Evolutionary conservation across 2,113 vertebrate genomes (phyloP).

Genomic region (Symphodus melops): DNA sequence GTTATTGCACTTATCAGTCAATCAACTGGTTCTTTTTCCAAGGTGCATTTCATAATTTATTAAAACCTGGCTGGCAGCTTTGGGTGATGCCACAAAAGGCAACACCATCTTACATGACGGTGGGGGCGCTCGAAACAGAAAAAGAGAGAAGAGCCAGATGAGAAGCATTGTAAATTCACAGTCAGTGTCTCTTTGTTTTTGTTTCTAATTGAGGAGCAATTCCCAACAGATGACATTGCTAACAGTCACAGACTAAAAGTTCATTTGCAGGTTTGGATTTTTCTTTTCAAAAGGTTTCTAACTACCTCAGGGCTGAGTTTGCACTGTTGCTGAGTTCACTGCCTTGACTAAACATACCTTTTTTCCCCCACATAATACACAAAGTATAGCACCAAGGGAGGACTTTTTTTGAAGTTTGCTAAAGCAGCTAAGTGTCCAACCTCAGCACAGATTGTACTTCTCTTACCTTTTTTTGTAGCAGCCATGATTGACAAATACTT

Average conservation of each 20-base stretch:
- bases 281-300: neutral
- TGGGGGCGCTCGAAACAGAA: neutral
- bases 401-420: too few relatives aligned
- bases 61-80: constrained; percentile 63
- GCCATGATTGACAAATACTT: too few relatives aligned
- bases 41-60: constrained; percentile 73
- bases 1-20: constrained; percentile 61
- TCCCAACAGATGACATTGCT: constrained; percentile 5
- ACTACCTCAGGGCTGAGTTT: too few relatives aligned
- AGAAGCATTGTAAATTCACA: constrained; percentile 33
- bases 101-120: constrained; percentile 35
- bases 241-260: constrained; percentile 17
- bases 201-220: neutral
- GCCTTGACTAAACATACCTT: too few relatives aligned
- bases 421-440: too few relatives aligned
- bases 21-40: constrained; percentile 43
- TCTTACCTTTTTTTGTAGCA: too few relatives aligned
- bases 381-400: too few relatives aligned
- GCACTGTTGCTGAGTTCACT: too few relatives aligned
- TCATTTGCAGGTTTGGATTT: constrained; percentile 1
- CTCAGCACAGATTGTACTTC: too few relatives aligned
- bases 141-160: constrained; percentile 6
- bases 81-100: constrained; percentile 68
- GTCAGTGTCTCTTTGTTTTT: constrained; percentile 26
- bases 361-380: too few relatives aligned